These are phyloP conservation scores for Protonemura montana DNA, from an alignment of 2,888 invertebrate species.

Conservation along the genomic window DNA sequence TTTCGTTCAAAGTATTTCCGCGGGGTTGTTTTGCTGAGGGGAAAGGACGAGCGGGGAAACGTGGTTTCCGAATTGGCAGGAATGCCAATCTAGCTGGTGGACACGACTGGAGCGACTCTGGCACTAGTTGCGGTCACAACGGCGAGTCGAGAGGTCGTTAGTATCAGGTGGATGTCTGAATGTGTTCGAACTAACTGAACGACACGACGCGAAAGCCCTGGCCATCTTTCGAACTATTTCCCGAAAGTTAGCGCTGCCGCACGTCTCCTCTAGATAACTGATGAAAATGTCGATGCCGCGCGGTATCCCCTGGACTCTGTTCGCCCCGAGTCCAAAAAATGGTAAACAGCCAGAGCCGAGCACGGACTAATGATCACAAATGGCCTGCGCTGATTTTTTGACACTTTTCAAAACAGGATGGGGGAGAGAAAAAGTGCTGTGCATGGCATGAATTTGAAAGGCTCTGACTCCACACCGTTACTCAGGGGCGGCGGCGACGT, in stretches of 20 bases:
- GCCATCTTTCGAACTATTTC: neutral
- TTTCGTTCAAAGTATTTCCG: neutral
- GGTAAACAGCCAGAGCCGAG: no score
- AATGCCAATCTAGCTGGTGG: neutral
- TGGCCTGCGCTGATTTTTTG: constrained; percentile 18
- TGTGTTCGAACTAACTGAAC: neutral
- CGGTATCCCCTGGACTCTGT: neutral
- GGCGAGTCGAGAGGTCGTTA: neutral
- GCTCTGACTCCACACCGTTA: neutral
- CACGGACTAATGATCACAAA: constrained; percentile 20
- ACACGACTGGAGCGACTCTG: no score
- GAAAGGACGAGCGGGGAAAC: no score
- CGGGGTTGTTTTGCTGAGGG: no score
- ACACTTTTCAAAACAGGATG: neutral
- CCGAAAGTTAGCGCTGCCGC: no score
- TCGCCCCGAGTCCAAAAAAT: neutral
- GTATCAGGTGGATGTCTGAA: neutral
- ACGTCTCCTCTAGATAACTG: no score
- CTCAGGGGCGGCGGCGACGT: neutral
- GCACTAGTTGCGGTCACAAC: neutral
- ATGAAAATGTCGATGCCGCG: neutral
- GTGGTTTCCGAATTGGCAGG: no score
- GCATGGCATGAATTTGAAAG: neutral
- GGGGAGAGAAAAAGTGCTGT: neutral
- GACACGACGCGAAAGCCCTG: neutral